A percentile compares a stretch with the other conserved stretches of the same genome.
Evolutionary conservation across 1,140 invertebrate genomes (phyloP).

Genomic region (Zaprionus vittiger): DNA sequence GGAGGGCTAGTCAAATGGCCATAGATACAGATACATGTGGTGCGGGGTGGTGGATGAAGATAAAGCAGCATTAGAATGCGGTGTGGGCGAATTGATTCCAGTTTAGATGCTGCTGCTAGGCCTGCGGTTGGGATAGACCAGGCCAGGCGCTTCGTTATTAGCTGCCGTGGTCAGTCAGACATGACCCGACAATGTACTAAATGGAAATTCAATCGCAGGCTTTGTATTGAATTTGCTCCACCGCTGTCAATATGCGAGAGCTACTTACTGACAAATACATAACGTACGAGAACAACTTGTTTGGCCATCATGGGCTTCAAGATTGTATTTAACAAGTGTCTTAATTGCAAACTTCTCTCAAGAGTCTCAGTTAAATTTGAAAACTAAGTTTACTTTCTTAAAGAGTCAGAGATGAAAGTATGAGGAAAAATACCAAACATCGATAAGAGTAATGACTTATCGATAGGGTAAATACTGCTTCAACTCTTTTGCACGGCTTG

Average conservation of each 20-base stretch:
- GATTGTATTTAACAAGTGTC: neutral
- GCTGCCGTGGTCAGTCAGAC: constrained; percentile 21
- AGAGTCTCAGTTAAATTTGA: neutral
- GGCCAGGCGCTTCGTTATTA: constrained; percentile 29
- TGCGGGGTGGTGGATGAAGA: neutral
- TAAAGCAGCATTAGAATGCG: neutral
- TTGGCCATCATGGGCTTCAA: neutral
- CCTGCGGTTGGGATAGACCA: constrained; percentile 1
- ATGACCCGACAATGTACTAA: constrained; percentile 7
- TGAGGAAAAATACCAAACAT: neutral
- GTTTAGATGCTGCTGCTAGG: constrained; percentile 20
- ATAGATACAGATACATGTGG: constrained; percentile 4
- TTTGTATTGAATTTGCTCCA: neutral
- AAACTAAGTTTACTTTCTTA: neutral
- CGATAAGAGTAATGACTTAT: neutral
- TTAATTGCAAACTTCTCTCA: neutral
- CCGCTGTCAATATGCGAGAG: constrained; percentile 1
- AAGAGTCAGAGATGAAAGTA: neutral
- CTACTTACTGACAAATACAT: constrained; percentile 15
- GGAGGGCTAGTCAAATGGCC: neutral
- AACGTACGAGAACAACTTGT: neutral
- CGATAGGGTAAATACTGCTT: neutral
- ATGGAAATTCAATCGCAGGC: constrained; percentile 26
- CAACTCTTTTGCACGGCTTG: neutral
- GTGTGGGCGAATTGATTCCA: constrained; percentile 10